Conservation (phyloP, 2,797 vertebrate species). For the Euthynnus affinis region DNA sequence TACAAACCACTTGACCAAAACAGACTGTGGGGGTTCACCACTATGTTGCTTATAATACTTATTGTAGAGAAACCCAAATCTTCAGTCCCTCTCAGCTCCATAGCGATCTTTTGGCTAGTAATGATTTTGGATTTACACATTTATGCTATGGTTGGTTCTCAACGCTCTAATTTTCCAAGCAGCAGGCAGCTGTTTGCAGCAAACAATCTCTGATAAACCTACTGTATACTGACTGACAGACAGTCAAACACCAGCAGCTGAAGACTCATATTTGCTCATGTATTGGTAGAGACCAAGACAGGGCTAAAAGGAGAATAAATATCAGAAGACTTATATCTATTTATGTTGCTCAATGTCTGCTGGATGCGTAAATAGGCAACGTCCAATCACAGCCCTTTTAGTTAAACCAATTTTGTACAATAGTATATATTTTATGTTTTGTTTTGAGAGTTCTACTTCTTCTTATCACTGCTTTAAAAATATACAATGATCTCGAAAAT, state of each 20-base stretch:
- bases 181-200: constrained; percentile 16
- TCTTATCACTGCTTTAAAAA: neutral
- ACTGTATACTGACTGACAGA: constrained; percentile 1
- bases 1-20: neutral
- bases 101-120: neutral
- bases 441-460: neutral
- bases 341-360: neutral
- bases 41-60: neutral
- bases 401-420: neutral
- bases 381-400: neutral
- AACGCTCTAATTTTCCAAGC: constrained; percentile 24
- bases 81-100: neutral
- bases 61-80: constrained; percentile 2
- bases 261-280: neutral
- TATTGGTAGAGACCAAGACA: neutral
- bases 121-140: constrained; percentile 27
- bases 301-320: neutral
- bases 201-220: neutral
- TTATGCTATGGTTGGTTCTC: constrained; percentile 12
- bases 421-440: no score
- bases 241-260: neutral
- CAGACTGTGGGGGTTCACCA: no score
- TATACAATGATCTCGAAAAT: neutral
- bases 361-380: neutral
- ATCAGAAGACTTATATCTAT: no score